These are phyloP conservation scores for Naso thynnoides DNA, from an alignment of 2,797 vertebrate genomes.

Conservation along the genomic window DNA sequence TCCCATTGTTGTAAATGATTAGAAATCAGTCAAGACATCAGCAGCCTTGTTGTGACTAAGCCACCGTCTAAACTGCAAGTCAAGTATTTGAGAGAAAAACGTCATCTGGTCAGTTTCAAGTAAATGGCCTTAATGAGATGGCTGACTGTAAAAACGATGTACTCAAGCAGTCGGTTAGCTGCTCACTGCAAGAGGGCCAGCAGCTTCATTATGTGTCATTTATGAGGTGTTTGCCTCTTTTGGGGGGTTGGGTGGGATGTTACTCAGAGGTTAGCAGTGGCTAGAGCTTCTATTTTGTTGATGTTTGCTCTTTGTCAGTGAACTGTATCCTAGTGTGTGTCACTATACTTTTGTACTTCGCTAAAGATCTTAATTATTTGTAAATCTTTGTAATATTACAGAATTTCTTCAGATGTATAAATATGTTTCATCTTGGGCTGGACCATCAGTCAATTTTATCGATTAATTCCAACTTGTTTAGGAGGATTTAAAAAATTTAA, in stretches of 20 bases:
- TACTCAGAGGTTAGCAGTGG: conserved; percentile 36
- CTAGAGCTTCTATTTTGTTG: conserved; percentile 14
- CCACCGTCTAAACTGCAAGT: not conserved
- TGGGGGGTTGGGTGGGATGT: not conserved
- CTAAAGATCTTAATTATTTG: not conserved
- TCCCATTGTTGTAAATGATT: not conserved
- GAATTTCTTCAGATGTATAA: no score
- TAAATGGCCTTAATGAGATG: conserved; percentile 44
- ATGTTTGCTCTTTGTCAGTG: conserved; percentile 21
- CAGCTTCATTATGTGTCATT: conserved; percentile 60
- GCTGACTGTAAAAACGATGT: conserved; percentile 27
- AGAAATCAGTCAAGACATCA: not conserved
- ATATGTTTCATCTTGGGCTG: no score
- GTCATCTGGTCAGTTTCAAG: conserved; percentile 43
- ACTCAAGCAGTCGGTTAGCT: conserved; percentile 28
- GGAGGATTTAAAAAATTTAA: no score
- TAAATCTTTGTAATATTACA: not conserved
- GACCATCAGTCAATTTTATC: no score
- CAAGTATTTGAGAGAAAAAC: conserved; percentile 12
- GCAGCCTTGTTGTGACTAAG: not conserved
- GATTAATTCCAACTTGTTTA: no score
- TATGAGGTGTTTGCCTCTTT: conserved; percentile 53
- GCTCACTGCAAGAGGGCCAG: conserved; percentile 22
- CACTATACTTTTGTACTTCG: not conserved
- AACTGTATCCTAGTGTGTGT: not conserved